phyloP scores from a whole-genome alignment of 2,113 vertebrate genomes.

The Mesoclemmys tuberculata region DNA sequence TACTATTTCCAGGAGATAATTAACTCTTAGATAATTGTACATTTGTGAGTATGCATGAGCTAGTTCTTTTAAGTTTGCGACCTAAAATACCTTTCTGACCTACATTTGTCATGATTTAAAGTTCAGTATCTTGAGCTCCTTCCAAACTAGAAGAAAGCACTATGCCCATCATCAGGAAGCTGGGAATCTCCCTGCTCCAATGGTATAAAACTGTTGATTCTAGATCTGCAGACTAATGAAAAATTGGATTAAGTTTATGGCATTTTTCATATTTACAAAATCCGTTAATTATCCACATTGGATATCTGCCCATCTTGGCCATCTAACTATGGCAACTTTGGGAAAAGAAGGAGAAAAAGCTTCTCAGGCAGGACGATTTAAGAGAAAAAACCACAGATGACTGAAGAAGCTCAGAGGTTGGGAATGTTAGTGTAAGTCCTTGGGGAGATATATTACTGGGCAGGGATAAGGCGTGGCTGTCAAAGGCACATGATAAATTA shows the following conservation, averaged over 20 bases:
- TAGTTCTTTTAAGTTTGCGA: background rate
- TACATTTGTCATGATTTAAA: background rate
- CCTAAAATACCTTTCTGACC: background rate
- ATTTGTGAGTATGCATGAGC: background rate
- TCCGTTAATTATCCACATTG: slow-evolving; percentile 12
- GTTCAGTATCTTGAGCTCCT: background rate
- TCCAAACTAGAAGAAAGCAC: background rate
- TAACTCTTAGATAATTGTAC: background rate
- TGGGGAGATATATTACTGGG: slow-evolving; percentile 66
- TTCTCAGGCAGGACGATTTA: slow-evolving; percentile 46
- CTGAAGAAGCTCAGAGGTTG: slow-evolving; percentile 60
- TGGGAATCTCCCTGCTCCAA: background rate
- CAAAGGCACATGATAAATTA: slow-evolving; percentile 72
- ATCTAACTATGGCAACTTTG: slow-evolving; percentile 2
- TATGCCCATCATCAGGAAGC: background rate
- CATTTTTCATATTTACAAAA: background rate
- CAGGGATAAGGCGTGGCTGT: slow-evolving; percentile 70
- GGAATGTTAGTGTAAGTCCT: slow-evolving; percentile 54
- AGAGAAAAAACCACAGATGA: slow-evolving; percentile 58
- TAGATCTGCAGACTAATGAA: slow-evolving; percentile 6
- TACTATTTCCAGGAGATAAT: background rate
- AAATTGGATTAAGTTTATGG: background rate
- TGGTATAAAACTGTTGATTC: background rate
- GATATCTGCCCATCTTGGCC: background rate
- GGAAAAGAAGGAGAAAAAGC: slow-evolving; percentile 6